Percentiles rank a stretch among this genome's conserved stretches.
These are phyloP conservation scores for Triplophysa dalaica DNA, from an alignment of 2,113 vertebrate genomes.

Conservation along the genomic window DNA sequence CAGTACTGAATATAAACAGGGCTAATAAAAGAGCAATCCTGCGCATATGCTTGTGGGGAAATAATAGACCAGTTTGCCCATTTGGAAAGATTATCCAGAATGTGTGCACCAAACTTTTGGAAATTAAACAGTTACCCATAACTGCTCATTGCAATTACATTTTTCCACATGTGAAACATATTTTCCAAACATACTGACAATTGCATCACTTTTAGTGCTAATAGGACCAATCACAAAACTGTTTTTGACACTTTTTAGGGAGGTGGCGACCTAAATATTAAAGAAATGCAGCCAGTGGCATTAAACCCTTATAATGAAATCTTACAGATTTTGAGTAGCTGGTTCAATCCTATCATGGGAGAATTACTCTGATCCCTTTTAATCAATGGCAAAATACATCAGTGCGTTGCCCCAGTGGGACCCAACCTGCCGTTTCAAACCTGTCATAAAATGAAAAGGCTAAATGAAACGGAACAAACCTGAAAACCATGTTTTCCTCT, in stretches of 20 bases:
- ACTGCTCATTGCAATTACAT: background rate
- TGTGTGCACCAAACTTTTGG: background rate
- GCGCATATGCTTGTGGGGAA: background rate
- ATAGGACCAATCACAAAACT: background rate
- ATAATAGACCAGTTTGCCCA: background rate
- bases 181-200: background rate
- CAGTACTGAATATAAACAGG: background rate
- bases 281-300: background rate
- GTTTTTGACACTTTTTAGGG: background rate
- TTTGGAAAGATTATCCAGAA: background rate
- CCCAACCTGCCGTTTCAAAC: background rate
- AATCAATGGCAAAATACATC: background rate
- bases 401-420: background rate
- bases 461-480: slow-evolving; percentile 70
- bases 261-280: background rate
- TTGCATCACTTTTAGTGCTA: background rate
- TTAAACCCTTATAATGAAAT: too few species aligned
- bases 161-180: background rate
- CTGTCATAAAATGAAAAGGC: background rate
- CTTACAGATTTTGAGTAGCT: background rate
- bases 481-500: slow-evolving; percentile 98
- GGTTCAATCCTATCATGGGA: background rate
- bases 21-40: background rate
- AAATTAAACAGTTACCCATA: background rate
- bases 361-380: background rate